A percentile compares a stretch with the other conserved stretches of the same genome.
These are phyloP conservation scores for Myrmecophaga tridactyla DNA, from an alignment of 2,113 vertebrate genomes.

Conservation along the genomic window DNA sequence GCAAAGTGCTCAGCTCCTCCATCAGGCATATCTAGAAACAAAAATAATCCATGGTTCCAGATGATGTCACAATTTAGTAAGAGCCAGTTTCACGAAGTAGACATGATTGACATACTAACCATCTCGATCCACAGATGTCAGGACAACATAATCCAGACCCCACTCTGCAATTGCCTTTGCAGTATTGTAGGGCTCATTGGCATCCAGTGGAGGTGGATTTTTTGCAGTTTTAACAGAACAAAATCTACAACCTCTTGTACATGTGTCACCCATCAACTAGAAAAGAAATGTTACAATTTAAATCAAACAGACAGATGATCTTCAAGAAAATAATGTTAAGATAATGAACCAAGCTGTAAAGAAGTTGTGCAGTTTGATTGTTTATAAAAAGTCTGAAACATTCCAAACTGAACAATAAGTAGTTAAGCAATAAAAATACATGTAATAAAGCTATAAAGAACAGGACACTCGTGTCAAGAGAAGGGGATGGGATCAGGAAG, in stretches of 20 bases:
- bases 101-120: constrained; percentile 82
- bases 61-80: neutral
- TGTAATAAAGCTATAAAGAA: constrained; percentile 20
- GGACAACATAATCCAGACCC: constrained; percentile 98
- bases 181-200: constrained; percentile 92
- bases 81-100: neutral
- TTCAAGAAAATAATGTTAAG: neutral
- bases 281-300: constrained; percentile 62
- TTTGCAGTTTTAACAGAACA: constrained; percentile 96
- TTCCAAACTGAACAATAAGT: neutral
- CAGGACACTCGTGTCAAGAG: neutral
- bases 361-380: neutral
- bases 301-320: neutral
- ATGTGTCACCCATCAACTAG: constrained; percentile 98
- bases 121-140: constrained; percentile 97
- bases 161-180: constrained; percentile 93
- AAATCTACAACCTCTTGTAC: constrained; percentile 97
- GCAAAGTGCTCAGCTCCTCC: constrained; percentile 96
- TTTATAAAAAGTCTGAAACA: constrained; percentile 15
- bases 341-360: neutral
- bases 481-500: neutral
- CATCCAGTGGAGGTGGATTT: constrained; percentile 90
- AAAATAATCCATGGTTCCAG: constrained; percentile 45
- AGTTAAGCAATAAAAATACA: constrained; percentile 9
- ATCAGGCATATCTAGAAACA: constrained; percentile 90